Conservation (phyloP, 2,113 vertebrate genomes). For the Phyllostomus hastatus region DNA sequence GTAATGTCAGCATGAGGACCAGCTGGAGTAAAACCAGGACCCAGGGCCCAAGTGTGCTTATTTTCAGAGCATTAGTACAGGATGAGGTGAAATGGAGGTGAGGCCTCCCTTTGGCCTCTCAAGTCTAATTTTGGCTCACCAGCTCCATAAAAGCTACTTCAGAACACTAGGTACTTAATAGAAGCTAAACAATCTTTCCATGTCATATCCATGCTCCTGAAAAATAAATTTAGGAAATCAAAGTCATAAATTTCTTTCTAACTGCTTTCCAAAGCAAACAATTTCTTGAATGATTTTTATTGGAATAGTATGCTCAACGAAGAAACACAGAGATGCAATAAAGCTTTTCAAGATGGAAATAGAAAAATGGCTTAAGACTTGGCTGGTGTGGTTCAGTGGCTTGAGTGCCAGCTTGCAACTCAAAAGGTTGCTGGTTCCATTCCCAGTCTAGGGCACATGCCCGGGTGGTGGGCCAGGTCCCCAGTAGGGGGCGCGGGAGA, state of each 20-base stretch:
- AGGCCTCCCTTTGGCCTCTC: neutral
- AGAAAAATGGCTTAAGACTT: neutral
- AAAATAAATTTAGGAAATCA: constrained; percentile 40
- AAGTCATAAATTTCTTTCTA: constrained; percentile 17
- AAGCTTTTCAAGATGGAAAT: constrained; percentile 33
- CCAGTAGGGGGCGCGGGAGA: too few relatives aligned
- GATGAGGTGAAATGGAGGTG: neutral
- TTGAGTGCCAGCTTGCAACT: too few relatives aligned
- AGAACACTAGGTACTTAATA: neutral
- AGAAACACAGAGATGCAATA: constrained; percentile 13
- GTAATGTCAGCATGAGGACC: neutral
- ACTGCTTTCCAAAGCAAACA: neutral
- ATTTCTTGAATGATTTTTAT: constrained; percentile 21
- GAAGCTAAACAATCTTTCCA: neutral
- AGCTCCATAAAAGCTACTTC: neutral
- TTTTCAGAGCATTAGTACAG: constrained; percentile 7
- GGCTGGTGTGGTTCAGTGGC: too few relatives aligned
- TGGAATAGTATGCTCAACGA: constrained; percentile 17
- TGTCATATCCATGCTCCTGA: neutral
- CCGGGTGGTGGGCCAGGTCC: too few relatives aligned
- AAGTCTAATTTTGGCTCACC: constrained; percentile 2
- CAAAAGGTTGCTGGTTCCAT: too few relatives aligned
- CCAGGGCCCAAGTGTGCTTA: neutral
- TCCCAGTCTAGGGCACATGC: too few relatives aligned
- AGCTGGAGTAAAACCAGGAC: neutral